Percentiles rank a stretch among this genome's conserved stretches.
Conservation (phyloP, 2,888 invertebrate species). For the Cenopis cana region DNA sequence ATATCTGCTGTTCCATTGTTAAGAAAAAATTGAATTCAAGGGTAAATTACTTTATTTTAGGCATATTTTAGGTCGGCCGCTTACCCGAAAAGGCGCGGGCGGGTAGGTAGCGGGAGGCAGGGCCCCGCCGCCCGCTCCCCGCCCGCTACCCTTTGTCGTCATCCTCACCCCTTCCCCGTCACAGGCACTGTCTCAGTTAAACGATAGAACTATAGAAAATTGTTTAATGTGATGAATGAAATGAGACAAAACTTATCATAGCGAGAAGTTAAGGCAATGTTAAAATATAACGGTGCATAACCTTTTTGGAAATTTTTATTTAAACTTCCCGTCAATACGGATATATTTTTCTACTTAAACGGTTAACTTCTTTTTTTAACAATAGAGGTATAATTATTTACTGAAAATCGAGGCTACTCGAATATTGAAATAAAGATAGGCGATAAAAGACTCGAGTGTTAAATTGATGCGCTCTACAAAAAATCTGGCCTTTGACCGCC, state of each 20-base stretch:
- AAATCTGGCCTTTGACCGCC: too few species aligned
- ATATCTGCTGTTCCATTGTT: neutral
- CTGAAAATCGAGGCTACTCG: neutral
- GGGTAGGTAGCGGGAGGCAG: too few species aligned
- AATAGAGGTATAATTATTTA: conserved; percentile 17
- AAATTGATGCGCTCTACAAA: neutral
- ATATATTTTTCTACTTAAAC: conserved; percentile 16
- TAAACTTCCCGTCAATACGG: neutral
- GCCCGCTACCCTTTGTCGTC: too few species aligned
- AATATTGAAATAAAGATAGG: neutral
- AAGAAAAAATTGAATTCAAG: conserved; percentile 17
- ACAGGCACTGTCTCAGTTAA: too few species aligned
- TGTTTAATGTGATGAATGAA: too few species aligned
- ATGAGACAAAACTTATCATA: neutral
- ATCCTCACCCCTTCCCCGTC: too few species aligned
- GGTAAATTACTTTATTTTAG: neutral
- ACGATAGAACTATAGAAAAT: too few species aligned
- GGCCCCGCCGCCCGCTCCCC: too few species aligned
- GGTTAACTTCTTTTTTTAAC: neutral
- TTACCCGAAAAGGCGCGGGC: too few species aligned
- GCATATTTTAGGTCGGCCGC: too few species aligned
- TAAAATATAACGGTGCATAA: conserved; percentile 1
- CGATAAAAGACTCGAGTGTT: neutral
- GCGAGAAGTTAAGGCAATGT: conserved; percentile 2
- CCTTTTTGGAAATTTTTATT: conserved; percentile 8